phyloP scores from a whole-genome alignment of 2,113 vertebrate genomes.

The Acinonyx jubatus region DNA sequence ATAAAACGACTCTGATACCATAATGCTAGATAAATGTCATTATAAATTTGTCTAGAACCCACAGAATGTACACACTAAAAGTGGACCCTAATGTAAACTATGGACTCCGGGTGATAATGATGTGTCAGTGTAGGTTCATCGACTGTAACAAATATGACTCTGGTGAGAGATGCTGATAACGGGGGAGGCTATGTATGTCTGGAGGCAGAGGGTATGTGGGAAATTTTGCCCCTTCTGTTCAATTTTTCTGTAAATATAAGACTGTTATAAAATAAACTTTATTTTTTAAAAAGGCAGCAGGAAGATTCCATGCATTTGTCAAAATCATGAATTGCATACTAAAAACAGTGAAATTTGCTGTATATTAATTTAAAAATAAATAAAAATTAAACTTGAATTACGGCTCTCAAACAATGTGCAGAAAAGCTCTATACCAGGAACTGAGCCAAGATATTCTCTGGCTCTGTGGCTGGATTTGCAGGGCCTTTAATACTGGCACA shows the following conservation, averaged over 20 bases:
- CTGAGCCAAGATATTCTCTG: background rate
- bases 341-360: background rate
- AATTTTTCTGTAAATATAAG: background rate
- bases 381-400: background rate
- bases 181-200: background rate
- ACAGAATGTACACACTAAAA: background rate
- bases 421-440: background rate
- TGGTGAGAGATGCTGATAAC: background rate
- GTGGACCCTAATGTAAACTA: background rate
- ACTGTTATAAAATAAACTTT: background rate
- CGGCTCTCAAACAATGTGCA: background rate
- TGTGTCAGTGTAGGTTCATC: background rate
- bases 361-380: background rate
- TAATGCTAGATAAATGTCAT: background rate
- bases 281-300: background rate
- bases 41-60: background rate
- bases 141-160: background rate
- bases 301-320: background rate
- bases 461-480: background rate
- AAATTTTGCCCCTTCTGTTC: background rate
- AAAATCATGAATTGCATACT: background rate
- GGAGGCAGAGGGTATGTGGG: background rate
- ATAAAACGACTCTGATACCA: background rate
- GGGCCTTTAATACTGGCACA: background rate
- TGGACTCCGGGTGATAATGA: background rate